phyloP scores from a whole-genome alignment of 2,113 vertebrate genomes.

The Lepus timidus region DNA sequence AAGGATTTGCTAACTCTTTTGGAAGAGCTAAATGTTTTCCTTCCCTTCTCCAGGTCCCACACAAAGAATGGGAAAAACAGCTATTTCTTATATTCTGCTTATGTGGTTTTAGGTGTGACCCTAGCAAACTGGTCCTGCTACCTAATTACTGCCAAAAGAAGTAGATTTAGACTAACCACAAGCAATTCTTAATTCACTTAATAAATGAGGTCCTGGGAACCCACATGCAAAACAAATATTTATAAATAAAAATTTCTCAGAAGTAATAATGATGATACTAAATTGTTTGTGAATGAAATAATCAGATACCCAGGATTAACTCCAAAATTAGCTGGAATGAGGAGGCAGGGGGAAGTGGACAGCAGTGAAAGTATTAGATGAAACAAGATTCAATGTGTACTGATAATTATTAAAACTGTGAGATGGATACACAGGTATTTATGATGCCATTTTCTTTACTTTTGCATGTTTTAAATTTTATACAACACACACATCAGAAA shows the following conservation, averaged over 20 bases:
- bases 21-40: neutral
- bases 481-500: no score
- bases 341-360: neutral
- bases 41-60: neutral
- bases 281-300: neutral
- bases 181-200: slow-evolving; percentile 8
- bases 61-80: slow-evolving; percentile 24
- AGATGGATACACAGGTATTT: neutral
- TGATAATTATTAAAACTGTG: neutral
- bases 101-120: slow-evolving; percentile 5
- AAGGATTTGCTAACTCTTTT: neutral
- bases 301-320: neutral
- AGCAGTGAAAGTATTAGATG: neutral
- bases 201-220: neutral
- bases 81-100: neutral
- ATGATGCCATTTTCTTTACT: neutral
- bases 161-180: neutral
- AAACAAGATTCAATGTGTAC: neutral
- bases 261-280: neutral
- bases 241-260: neutral
- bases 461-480: neutral
- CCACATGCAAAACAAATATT: neutral
- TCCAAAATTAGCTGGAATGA: slow-evolving; percentile 10
- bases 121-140: neutral
- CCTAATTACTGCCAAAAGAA: neutral